phyloP scores from a whole-genome alignment of 2,797 vertebrate genomes.

The Mormyrops boulengeri region DNA sequence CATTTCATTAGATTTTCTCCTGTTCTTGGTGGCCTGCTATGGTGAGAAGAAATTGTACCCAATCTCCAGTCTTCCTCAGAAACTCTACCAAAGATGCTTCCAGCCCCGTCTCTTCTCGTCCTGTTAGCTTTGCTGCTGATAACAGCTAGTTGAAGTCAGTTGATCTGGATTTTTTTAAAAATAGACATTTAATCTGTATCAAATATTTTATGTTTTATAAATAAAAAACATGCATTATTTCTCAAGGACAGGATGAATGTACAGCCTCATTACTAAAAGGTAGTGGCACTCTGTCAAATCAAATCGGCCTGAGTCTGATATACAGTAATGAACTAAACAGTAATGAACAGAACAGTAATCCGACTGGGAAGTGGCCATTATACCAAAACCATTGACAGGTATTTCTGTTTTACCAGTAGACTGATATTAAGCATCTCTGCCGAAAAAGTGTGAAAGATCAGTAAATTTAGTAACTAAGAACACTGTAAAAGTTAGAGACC shows the following conservation, averaged over 20 bases:
- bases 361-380: neutral
- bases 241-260: neutral
- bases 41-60: neutral
- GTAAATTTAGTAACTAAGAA: neutral
- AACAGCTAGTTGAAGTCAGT: neutral
- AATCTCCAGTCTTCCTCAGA: neutral
- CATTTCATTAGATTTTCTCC: neutral
- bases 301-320: neutral
- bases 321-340: neutral
- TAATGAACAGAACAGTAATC: neutral
- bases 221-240: neutral
- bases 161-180: neutral
- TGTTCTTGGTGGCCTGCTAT: neutral
- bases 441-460: neutral
- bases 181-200: neutral
- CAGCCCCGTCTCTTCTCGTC: neutral
- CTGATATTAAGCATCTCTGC: neutral
- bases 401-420: neutral
- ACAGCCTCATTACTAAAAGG: neutral
- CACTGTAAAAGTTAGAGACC: neutral
- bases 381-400: neutral
- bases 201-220: neutral
- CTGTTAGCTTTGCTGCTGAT: neutral
- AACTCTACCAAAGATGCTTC: neutral
- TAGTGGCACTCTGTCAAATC: neutral